Evolutionary conservation across 92 coral and sea anemone genomes (phyloP).

Genomic region (Palythoa heliodiscus): DNA sequence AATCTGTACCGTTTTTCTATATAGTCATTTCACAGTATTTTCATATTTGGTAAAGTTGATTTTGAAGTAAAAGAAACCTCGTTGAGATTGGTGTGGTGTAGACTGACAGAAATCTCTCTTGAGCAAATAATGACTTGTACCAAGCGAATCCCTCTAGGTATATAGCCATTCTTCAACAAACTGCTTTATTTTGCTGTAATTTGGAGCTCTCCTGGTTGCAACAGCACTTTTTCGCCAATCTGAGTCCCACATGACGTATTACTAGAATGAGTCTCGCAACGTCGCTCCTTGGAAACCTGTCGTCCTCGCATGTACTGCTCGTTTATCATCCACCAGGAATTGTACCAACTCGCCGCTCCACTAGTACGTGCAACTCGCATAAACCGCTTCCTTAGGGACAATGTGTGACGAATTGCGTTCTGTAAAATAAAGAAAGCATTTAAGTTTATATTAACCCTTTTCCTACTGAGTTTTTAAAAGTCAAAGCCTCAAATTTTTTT

Average conservation of each 20-base stretch:
- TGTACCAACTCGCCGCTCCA: constrained; percentile 41
- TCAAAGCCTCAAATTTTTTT: no score
- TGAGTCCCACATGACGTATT: not conserved
- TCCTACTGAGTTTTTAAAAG: no score
- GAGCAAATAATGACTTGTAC: no score
- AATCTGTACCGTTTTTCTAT: not conserved
- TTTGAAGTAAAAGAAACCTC: no score
- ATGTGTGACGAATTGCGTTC: constrained; percentile 44
- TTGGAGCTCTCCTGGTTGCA: constrained; percentile 20
- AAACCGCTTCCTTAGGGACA: constrained; percentile 40
- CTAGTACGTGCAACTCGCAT: constrained; percentile 36
- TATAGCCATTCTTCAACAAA: not conserved
- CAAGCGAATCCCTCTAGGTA: not conserved
- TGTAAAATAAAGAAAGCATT: not conserved
- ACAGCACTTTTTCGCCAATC: not conserved
- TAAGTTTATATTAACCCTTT: not conserved
- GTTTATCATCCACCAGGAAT: constrained; percentile 43
- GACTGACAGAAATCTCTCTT: no score
- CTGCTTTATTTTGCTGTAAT: not conserved
- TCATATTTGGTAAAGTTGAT: no score
- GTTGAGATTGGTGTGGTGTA: no score
- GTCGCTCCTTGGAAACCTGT: constrained; percentile 6
- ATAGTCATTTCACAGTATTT: not conserved
- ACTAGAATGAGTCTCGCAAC: not conserved
- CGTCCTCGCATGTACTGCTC: constrained; percentile 37